Conservation (phyloP, 2,797 vertebrate species). For the Salmo trutta region DNA sequence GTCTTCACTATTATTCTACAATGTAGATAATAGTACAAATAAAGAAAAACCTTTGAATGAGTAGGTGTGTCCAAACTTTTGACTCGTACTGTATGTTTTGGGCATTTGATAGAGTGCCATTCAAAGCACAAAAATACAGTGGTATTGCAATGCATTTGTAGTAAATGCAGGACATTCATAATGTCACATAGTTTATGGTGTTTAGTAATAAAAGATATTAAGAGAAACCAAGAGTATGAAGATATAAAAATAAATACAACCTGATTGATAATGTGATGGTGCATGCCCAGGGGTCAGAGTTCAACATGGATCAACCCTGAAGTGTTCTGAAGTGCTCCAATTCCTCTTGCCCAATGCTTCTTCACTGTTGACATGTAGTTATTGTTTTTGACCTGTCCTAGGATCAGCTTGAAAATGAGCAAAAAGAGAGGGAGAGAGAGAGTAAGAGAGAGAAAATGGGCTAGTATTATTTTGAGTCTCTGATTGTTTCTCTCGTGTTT, state of each 20-base stretch:
- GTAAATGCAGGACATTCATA: neutral
- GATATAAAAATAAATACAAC: neutral
- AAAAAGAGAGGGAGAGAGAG: conserved; percentile 12
- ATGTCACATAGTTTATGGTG: neutral
- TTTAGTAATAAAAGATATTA: neutral
- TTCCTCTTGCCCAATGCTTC: neutral
- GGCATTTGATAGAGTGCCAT: too few relatives aligned
- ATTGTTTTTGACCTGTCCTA: neutral
- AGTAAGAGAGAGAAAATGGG: too few relatives aligned
- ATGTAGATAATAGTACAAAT: too few relatives aligned
- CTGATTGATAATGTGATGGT: neutral
- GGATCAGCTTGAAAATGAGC: neutral
- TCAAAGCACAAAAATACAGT: neutral
- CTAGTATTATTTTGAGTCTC: too few relatives aligned
- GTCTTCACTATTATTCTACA: too few relatives aligned
- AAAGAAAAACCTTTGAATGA: too few relatives aligned
- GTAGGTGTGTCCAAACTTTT: too few relatives aligned
- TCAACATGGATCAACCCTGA: neutral
- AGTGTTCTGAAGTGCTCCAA: neutral
- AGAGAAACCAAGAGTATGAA: neutral
- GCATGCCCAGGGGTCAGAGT: neutral
- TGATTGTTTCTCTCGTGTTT: conserved; percentile 27
- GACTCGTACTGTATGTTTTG: too few relatives aligned
- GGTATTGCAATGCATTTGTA: neutral
- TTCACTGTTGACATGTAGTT: neutral